phyloP scores from a whole-genome alignment of 2,888 invertebrate species.

The Eristalinus aeneus region DNA sequence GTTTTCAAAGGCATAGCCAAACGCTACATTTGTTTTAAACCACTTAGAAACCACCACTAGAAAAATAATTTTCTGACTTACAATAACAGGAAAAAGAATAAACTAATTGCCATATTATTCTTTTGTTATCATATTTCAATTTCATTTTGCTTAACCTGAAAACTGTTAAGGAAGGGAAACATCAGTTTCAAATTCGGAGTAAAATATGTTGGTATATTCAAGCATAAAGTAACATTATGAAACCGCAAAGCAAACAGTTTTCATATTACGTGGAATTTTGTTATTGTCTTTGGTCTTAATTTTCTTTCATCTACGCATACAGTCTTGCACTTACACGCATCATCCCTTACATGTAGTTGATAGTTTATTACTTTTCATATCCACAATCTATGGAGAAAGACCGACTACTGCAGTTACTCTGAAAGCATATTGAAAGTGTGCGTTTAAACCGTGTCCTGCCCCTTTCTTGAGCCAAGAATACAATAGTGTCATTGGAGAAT shows the following conservation, averaged over 20 bases:
- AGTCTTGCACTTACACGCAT: background rate
- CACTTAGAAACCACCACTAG: slow-evolving; percentile 47
- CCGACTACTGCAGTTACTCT: background rate
- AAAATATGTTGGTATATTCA: slow-evolving; percentile 33
- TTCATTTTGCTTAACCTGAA: slow-evolving; percentile 67
- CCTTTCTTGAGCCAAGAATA: slow-evolving; percentile 42
- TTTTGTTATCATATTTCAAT: slow-evolving; percentile 64
- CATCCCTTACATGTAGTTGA: slow-evolving; percentile 59
- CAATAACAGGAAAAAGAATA: background rate
- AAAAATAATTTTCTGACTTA: background rate
- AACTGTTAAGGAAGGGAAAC: slow-evolving; percentile 58
- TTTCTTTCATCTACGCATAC: slow-evolving; percentile 24
- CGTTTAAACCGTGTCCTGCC: slow-evolving; percentile 69
- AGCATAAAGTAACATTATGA: slow-evolving; percentile 64
- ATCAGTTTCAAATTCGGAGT: slow-evolving; percentile 43
- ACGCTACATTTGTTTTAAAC: slow-evolving; percentile 25
- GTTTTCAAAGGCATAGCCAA: slow-evolving; percentile 44
- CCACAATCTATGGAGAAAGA: slow-evolving; percentile 23
- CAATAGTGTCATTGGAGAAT: slow-evolving; percentile 70
- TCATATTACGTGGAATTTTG: slow-evolving; percentile 63
- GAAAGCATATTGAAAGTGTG: slow-evolving; percentile 60
- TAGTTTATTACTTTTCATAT: slow-evolving; percentile 68
- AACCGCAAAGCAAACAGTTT: slow-evolving; percentile 69
- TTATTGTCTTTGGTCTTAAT: slow-evolving; percentile 55
- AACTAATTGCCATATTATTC: slow-evolving; percentile 30